phyloP scores from a whole-genome alignment of 37 sponge, comb jelly and placozoan genomes.

The Haliclona indistincta region DNA sequence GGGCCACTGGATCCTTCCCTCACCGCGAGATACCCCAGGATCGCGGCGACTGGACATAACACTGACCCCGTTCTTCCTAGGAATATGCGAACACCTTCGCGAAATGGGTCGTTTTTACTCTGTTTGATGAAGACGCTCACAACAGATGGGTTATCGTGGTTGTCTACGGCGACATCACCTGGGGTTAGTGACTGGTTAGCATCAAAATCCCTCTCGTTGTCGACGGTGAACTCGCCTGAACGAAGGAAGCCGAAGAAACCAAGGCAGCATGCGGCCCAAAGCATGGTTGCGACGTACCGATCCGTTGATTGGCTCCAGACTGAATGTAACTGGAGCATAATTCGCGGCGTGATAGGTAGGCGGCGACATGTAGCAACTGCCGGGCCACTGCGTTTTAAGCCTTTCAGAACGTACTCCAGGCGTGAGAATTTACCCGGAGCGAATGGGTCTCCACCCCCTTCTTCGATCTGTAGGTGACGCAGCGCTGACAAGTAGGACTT shows the following conservation, averaged over 20 bases:
- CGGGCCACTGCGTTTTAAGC: no score
- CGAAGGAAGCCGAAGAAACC: conserved; percentile 58
- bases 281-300: no score
- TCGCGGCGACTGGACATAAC: conserved; percentile 34
- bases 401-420: no score
- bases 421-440: no score
- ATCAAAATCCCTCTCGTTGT: conserved; percentile 14
- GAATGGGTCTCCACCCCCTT: no score
- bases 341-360: no score
- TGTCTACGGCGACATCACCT: conserved; percentile 16
- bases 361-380: no score
- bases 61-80: conserved; percentile 4
- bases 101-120: conserved; percentile 25
- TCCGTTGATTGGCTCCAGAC: no score
- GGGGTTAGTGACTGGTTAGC: background rate
- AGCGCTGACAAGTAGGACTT: no score
- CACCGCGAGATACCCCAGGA: conserved; percentile 20
- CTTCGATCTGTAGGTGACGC: no score
- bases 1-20: conserved; percentile 19
- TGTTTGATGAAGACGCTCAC: conserved; percentile 12
- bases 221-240: conserved; percentile 27
- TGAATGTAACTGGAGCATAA: no score
- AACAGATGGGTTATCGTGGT: background rate
- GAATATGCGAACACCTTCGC: conserved; percentile 6
- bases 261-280: conserved; percentile 39